phyloP scores from a whole-genome alignment of 23 tunicate genomes.

The Halocynthia aurantium region DNA sequence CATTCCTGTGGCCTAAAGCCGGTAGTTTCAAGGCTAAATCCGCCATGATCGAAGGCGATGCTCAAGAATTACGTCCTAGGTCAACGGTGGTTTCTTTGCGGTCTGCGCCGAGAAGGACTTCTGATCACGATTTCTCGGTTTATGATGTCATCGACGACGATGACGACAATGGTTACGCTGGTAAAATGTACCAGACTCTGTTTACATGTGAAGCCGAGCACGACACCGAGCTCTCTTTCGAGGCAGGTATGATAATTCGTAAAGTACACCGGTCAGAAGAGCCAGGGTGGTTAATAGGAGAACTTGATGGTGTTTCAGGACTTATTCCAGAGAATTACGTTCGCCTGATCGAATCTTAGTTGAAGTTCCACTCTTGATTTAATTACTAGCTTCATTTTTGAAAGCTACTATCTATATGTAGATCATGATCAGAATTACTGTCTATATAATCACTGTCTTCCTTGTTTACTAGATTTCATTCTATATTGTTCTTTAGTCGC shows the following conservation, averaged over 20 bases:
- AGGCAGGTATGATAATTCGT: conserved; percentile 39
- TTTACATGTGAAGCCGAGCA: conserved; percentile 63
- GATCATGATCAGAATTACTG: too few species aligned
- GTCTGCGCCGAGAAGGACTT: neutral
- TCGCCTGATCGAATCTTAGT: neutral
- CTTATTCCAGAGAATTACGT: conserved; percentile 71
- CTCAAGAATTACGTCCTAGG: neutral
- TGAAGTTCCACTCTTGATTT: too few species aligned
- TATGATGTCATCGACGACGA: conserved; percentile 18
- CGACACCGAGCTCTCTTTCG: conserved; percentile 57
- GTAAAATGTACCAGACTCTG: conserved; percentile 39
- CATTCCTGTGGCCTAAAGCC: conserved; percentile 7
- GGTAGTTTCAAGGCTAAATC: neutral
- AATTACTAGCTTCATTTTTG: too few species aligned
- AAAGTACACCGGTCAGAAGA: conserved; percentile 43
- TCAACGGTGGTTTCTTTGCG: conserved; percentile 7
- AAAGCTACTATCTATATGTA: too few species aligned
- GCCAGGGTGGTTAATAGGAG: conserved; percentile 73
- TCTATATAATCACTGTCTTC: too few species aligned
- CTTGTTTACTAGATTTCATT: too few species aligned
- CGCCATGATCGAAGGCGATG: neutral
- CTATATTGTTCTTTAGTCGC: too few species aligned
- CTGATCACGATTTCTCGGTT: neutral
- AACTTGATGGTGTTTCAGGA: conserved; percentile 44
- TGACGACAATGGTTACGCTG: neutral